Evolutionary conservation across 2,888 invertebrate genomes (phyloP).

Genomic region (Halocaridina rubra): DNA sequence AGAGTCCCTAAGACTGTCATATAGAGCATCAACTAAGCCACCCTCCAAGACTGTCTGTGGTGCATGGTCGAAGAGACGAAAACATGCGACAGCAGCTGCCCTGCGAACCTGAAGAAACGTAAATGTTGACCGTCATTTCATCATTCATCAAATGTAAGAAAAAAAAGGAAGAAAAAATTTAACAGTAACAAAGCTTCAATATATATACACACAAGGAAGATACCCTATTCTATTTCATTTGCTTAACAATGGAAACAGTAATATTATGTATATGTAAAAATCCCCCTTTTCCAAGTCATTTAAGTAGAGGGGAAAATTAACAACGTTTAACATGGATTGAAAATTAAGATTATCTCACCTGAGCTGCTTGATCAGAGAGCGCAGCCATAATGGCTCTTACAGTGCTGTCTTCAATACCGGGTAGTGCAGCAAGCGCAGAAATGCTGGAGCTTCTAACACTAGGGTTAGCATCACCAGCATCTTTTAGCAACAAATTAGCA

Average conservation of each 20-base stretch:
- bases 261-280: no score
- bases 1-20: slow-evolving; percentile 54
- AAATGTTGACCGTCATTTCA: no score
- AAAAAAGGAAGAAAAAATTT: no score
- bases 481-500: slow-evolving; percentile 57
- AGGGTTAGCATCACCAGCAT: slow-evolving; percentile 61
- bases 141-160: no score
- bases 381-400: slow-evolving; percentile 43
- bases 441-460: slow-evolving; percentile 47
- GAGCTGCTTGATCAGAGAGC: slow-evolving; percentile 45
- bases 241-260: no score
- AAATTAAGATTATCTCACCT: no score
- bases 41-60: slow-evolving; percentile 36
- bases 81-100: slow-evolving; percentile 43
- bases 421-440: slow-evolving; percentile 50
- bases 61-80: slow-evolving; percentile 28
- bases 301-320: no score
- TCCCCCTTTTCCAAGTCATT: no score
- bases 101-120: slow-evolving; percentile 44
- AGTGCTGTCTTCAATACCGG: slow-evolving; percentile 54
- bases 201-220: no score
- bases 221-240: no score
- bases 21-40: slow-evolving; percentile 47
- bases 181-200: no score
- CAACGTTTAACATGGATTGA: no score